These are phyloP conservation scores for Tipula lateralis DNA, from an alignment of 2,888 invertebrate genomes.

Conservation along the genomic window DNA sequence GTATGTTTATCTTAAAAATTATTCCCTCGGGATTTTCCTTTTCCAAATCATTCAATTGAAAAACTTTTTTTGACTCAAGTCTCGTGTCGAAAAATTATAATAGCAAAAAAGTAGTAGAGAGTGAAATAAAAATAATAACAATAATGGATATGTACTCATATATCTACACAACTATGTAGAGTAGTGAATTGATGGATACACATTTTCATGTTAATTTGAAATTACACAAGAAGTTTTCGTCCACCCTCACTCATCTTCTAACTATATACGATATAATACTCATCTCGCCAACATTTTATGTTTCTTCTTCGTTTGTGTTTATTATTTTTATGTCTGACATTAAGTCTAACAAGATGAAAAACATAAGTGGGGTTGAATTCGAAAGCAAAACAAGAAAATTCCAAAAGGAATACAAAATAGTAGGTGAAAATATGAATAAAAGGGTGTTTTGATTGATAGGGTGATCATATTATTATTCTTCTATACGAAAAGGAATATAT, in stretches of 20 bases:
- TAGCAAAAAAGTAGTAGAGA: background rate
- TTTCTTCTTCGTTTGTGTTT: background rate
- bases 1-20: background rate
- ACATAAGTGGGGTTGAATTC: background rate
- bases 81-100: background rate
- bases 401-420: background rate
- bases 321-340: conserved; percentile 15
- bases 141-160: background rate
- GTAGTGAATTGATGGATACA: background rate
- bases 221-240: background rate
- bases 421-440: conserved; percentile 20
- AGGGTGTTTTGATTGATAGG: background rate
- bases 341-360: background rate
- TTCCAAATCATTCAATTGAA: conserved; percentile 8
- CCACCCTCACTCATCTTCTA: background rate
- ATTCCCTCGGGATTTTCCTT: background rate
- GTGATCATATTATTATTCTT: background rate
- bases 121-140: background rate
- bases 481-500: too few species aligned
- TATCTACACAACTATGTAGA: background rate
- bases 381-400: background rate
- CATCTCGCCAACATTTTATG: background rate
- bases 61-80: background rate
- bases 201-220: background rate
- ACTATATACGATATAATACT: background rate